A percentile compares a stretch with the other conserved stretches of the same genome.
Conservation (phyloP, 2,797 vertebrate genomes). For the Oceanodroma leucorhoa region DNA sequence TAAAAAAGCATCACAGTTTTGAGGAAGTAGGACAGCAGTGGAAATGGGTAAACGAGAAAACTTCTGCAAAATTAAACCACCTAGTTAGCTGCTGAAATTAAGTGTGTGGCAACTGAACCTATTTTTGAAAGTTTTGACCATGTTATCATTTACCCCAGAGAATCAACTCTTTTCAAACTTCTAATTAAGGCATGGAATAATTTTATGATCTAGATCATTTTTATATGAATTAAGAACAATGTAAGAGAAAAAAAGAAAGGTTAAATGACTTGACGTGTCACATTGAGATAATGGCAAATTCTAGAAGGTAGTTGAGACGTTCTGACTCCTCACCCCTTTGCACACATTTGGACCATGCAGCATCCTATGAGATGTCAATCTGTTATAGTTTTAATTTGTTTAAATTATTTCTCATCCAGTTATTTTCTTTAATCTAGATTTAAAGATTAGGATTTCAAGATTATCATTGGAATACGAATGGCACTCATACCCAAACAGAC, state of each 20-base stretch:
- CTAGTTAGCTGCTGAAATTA: not conserved
- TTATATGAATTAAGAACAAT: not conserved
- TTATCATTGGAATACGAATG: not conserved
- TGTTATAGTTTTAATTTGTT: not conserved
- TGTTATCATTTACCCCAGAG: not conserved
- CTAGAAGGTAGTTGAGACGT: not conserved
- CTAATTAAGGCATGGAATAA: not conserved
- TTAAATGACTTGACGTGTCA: not conserved
- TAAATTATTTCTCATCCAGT: not conserved
- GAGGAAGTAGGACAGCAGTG: not conserved
- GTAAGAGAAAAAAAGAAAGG: not conserved
- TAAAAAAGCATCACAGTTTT: not conserved
- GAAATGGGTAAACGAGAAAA: not conserved
- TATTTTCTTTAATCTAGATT: not conserved
- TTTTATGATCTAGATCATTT: not conserved
- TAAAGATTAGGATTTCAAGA: not conserved
- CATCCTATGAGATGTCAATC: not conserved
- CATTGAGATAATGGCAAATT: not conserved
- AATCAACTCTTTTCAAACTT: not conserved
- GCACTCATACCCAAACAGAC: not conserved
- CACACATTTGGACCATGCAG: not conserved
- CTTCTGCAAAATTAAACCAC: conserved; percentile 3
- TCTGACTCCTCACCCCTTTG: not conserved
- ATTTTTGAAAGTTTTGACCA: conserved; percentile 9
- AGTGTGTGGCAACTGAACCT: fast-evolving